Evolutionary conservation across 2,797 vertebrate species (phyloP), one percentile per base, ranked within the genome.

Genomic region (Lagodon rhomboides): DNA sequence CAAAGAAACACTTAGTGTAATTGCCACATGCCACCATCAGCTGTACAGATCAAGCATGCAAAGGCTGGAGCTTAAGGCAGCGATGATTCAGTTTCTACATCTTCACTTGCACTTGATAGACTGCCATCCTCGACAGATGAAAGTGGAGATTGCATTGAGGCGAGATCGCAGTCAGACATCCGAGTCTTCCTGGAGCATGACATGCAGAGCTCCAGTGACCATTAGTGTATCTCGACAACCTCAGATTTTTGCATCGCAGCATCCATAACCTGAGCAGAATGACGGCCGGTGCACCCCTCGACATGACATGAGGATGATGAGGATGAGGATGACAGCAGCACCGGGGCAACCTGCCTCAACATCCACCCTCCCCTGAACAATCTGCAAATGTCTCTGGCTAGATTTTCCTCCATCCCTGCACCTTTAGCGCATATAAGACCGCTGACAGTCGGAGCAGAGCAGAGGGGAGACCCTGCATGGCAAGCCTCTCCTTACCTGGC

Each of bases 401-500:
- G 58, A 68, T 83, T 83, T 17, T 12, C 56, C 75, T 75, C 72
- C 80, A 87, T 91, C 81, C 50, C 62, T 71, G 72, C 79, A 75
- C 73, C 46, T 68, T 68, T 64, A 44, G 74, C 76, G 87, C 82
- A 82, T 46, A 58, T 46, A 58, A 66, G 50, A 62, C 53, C 20
- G 63, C 78, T 80, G 75, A 47, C 77, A 79, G 75, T 76, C 53
- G 50, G 47, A 69, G 47, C 55, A 56, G 71, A 62, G 66, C 55
- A 50, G 47, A 69, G 47, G 60, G 65, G 71, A 62, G 66, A 54
- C 61, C 68, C 30, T 56, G 27, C 20, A 41, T 47, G 68, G 62
- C 49, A 61, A 67, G 60, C 54, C 68, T 72, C 71, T 69, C 77
- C 93, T 92, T 95, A 96, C 96, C 96, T 95, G 95, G 89, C 68